Conservation (phyloP, 35 echinoderm and acorn worm species). For the Holothuria glaberrima region DNA sequence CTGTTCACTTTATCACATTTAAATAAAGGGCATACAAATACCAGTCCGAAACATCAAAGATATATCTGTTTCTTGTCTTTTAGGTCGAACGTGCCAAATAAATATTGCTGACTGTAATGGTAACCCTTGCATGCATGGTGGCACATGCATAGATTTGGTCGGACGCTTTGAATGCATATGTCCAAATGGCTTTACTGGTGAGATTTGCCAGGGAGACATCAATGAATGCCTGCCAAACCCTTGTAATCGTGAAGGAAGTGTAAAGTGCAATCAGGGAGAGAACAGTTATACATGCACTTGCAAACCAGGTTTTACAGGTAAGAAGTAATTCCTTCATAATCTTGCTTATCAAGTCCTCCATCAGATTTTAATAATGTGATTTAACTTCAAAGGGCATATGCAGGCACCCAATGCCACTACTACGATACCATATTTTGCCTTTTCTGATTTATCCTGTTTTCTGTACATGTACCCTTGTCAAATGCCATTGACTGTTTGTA, state of each 20-base stretch:
- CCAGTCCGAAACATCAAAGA: background rate
- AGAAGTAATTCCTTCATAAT: background rate
- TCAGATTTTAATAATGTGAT: too few relatives aligned
- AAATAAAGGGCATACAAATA: too few relatives aligned
- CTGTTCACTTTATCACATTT: too few relatives aligned
- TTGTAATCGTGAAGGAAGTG: background rate
- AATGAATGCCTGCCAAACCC: background rate
- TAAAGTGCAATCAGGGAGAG: background rate
- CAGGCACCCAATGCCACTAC: too few relatives aligned
- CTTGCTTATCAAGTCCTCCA: too few relatives aligned
- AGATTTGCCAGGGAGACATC: background rate
- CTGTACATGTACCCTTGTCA: too few relatives aligned
- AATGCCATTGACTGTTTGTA: too few relatives aligned
- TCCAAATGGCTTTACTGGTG: background rate
- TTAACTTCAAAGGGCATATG: too few relatives aligned
- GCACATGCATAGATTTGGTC: background rate
- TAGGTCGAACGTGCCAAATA: background rate
- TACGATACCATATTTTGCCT: too few relatives aligned
- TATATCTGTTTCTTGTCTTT: background rate
- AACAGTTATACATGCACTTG: conserved; percentile 51
- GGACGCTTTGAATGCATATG: background rate
- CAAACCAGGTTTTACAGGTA: conserved; percentile 33
- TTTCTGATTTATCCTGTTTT: too few relatives aligned
- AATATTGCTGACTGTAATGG: background rate
- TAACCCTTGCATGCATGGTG: background rate